Base-by-base conservation (phyloP, 2,888 invertebrate species). In the Ophonus ardosiacus region DNA sequence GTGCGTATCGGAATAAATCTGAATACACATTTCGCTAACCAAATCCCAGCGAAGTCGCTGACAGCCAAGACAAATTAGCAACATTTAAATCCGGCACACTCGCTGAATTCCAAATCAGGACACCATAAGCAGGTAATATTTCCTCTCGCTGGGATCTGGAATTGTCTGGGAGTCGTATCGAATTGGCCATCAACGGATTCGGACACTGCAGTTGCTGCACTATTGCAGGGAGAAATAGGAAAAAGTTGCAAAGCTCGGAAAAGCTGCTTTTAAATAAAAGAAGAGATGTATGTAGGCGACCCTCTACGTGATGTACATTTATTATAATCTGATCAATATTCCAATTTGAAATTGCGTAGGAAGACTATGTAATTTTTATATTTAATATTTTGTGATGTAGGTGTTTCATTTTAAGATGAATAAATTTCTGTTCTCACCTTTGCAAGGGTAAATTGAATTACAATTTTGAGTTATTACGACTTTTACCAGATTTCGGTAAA, bases 81-180 rank as follows among this genome's bases (percentile, higher is more conserved):
- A 78, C 78, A 78, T 78, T 78, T 78, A 78, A 78, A 78, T 78
- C 38, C 78, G 18, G 78, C 56, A 57, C 78, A 57, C 31, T 78
- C 56, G 7, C 56, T 78, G 76, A 78, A 78, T 78, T 56, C 76
- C 7, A 78, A 78, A 78, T 78, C 78, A 43, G 56, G 57, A 78
- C 57, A 78, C 56, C 57, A 78, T 78, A 78, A 78, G 78, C 78
- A 78, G 78, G 78, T 78, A 78, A 78, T 78, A 78, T 78, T 78
- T 78, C 56, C 56, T 78, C 57, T 56, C 56, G 21, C 56, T 57
- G 31, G 51, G 51, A n/a, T 15, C 8, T 10, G 21, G 51, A 38
- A 74, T 74, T 51, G 74, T 74, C 74, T 51, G 74, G 7, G 74
- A 18, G 24, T 5, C 68, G n/a, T 68, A 68, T 68, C 68, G 68